Evolutionary conservation across 2,113 vertebrate genomes (phyloP), one percentile per base, ranked within the genome.

Genomic region (Porphyrio hochstetteri): DNA sequence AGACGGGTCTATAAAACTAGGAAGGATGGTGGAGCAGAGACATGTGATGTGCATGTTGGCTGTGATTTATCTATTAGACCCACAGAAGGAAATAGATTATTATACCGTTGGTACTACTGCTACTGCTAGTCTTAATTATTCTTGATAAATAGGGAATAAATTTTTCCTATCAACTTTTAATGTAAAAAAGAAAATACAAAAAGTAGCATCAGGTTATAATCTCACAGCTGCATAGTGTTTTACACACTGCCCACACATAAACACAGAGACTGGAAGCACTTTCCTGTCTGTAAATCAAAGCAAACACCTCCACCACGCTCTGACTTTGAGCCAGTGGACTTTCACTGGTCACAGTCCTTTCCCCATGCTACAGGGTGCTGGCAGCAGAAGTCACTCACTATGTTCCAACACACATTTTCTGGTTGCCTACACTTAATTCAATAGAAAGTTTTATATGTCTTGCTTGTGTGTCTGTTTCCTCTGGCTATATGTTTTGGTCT

Each of bases 21-120:
- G 15, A 52, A 81, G 38, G 18, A 33, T 23, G 7, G 6, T 52
- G 21, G 16, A 59, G 11, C 13, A 75, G n/a, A 67, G 10, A 60
- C 7, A 14, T 0, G 4, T 4, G 25, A 64, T 8, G 31, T 71
- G 12, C 1, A 0, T 91, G 3, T 60, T 64, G 27, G 53, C 7
- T 72, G 35, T 23, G 11, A 70, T 44, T 84, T 65, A 55, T 48
- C 19, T 79, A 2, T 31, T 74, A 36, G 13, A 63, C 31, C 3
- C 31, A 28, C 3, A 40, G 27, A 67, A 57, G 8, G 38, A 68
- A 76, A 53, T 2, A 48, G 4, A 40, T 50, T 25, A 53, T 57
- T 57, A 19, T 46, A 60, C 12, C 7, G 25, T 46, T 0, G 0
- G 5, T n/a, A 38, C 10, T 86, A 38, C 10, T 44, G 24, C 13